Evolutionary conservation across 1,140 invertebrate species (phyloP).

Genomic region (Euglossa dilemma): DNA sequence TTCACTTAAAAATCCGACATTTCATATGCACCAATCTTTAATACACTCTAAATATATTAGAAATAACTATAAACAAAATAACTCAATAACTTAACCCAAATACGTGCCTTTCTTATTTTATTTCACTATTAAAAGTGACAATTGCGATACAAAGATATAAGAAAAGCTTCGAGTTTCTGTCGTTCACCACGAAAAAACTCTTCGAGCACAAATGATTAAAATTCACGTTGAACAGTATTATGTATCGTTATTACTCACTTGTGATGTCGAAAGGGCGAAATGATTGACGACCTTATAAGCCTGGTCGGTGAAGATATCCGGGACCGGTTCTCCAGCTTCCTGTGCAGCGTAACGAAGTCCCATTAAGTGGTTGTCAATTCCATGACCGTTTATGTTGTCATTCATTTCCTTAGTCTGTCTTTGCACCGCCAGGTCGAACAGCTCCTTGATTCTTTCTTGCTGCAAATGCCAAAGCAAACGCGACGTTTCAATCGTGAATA

Average conservation of each 20-base stretch:
- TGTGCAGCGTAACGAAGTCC: conserved; percentile 93
- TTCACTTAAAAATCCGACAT: no score
- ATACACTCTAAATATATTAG: no score
- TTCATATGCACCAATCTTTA: no score
- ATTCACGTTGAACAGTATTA: background rate
- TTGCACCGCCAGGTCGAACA: conserved; percentile 94
- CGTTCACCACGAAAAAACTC: no score
- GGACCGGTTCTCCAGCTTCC: conserved; percentile 85
- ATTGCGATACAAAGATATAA: no score
- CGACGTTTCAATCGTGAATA: background rate
- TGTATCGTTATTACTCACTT: conserved; percentile 85
- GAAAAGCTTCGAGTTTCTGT: no score
- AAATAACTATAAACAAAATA: no score
- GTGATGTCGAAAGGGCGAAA: conserved; percentile 97
- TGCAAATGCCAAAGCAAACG: conserved; percentile 69
- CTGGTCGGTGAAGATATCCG: conserved; percentile 92
- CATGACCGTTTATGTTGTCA: conserved; percentile 96
- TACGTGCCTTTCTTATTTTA: no score
- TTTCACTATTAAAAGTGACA: no score
- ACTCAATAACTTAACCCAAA: no score
- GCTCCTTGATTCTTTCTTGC: conserved; percentile 86
- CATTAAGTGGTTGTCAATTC: conserved; percentile 98
- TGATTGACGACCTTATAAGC: conserved; percentile 93
- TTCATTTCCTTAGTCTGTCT: conserved; percentile 96
- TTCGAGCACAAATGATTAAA: no score